Percentiles rank a stretch among this genome's conserved stretches.
These are phyloP conservation scores for Epicampocera succincta DNA, from an alignment of 2,888 invertebrate genomes.

Conservation along the genomic window DNA sequence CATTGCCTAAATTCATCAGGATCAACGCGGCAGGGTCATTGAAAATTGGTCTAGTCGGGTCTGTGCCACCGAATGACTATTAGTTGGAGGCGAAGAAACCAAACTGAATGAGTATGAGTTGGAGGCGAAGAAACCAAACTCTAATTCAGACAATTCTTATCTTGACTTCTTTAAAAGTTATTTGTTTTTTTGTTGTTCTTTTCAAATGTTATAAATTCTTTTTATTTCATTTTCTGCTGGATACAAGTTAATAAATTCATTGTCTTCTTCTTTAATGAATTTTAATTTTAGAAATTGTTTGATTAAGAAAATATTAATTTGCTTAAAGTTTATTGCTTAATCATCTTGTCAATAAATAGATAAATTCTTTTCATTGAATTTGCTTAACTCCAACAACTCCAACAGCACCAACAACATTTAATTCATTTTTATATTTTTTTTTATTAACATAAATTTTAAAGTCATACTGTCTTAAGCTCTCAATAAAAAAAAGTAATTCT, in stretches of 20 bases:
- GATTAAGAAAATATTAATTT: neutral
- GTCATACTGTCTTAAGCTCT: slow-evolving; percentile 1
- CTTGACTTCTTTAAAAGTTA: no score
- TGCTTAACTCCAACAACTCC: neutral
- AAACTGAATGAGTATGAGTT: no score
- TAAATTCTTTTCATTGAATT: slow-evolving; percentile 46
- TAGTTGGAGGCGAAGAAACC: no score
- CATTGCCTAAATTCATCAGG: no score
- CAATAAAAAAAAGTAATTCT: slow-evolving; percentile 15
- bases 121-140: no score
- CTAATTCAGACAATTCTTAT: no score
- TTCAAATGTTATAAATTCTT: neutral
- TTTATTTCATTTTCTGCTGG: neutral
- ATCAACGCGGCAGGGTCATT: no score
- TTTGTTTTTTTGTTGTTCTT: no score
- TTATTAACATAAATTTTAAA: neutral
- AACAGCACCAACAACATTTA: neutral
- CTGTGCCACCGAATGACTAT: no score
- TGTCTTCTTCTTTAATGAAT: neutral
- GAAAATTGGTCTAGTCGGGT: no score
- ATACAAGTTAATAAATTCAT: neutral
- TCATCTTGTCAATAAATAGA: slow-evolving; percentile 61
- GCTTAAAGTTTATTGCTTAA: slow-evolving; percentile 37
- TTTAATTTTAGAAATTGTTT: neutral
- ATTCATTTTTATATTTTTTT: neutral